phyloP scores from a whole-genome alignment of 2,113 vertebrate genomes.

The Holacanthus passer region DNA sequence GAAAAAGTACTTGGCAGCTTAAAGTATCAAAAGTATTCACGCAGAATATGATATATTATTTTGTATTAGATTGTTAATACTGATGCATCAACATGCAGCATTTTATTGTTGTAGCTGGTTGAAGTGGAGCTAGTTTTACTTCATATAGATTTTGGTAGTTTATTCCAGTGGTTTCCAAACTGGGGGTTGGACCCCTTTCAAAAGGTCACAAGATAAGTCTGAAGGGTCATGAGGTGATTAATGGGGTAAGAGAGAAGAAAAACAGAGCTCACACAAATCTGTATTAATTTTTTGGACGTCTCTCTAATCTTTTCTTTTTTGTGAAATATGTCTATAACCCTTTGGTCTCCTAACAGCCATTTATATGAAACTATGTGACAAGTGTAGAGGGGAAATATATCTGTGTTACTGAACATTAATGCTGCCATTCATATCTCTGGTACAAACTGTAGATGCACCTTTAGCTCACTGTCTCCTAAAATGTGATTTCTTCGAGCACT shows the following conservation, averaged over 20 bases:
- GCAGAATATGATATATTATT: not conserved
- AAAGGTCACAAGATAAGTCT: not conserved
- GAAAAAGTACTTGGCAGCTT: too few species aligned
- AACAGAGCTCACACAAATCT: too few species aligned
- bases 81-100: not conserved
- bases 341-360: not conserved
- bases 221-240: not conserved
- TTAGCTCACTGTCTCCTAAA: conserved; percentile 34
- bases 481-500: conserved; percentile 60
- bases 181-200: not conserved
- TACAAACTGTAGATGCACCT: conserved; percentile 4
- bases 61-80: too few species aligned
- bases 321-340: not conserved
- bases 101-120: not conserved
- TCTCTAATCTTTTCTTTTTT: too few species aligned
- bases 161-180: not conserved
- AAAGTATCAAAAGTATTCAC: too few species aligned
- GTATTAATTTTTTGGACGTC: too few species aligned
- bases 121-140: not conserved
- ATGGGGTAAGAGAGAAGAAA: too few species aligned
- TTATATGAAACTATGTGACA: not conserved
- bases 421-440: not conserved
- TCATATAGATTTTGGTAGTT: not conserved
- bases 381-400: too few species aligned
- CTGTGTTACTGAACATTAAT: not conserved